Evolutionary conservation across 2,888 invertebrate genomes (phyloP).

Genomic region (Oligia strigilis): DNA sequence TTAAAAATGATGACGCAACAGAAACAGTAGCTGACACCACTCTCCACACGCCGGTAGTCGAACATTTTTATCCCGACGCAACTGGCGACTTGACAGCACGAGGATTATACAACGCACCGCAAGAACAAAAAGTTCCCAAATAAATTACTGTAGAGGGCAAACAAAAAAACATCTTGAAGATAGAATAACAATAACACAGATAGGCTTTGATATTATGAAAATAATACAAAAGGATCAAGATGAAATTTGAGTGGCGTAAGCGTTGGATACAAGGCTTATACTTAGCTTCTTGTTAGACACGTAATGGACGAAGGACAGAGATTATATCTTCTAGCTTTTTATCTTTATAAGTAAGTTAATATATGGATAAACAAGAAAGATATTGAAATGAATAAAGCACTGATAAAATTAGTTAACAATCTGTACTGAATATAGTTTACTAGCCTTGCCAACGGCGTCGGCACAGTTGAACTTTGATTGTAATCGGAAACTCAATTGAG

Average conservation of each 20-base stretch:
- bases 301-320: slow-evolving; percentile 33
- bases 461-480: slow-evolving; percentile 51
- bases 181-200: slow-evolving; percentile 86
- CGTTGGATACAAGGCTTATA: slow-evolving; percentile 44
- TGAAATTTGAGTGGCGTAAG: slow-evolving; percentile 79
- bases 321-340: slow-evolving; percentile 33
- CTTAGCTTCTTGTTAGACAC: slow-evolving; percentile 34
- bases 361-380: slow-evolving; percentile 8
- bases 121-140: slow-evolving; percentile 70
- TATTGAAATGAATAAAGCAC: slow-evolving; percentile 13
- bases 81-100: slow-evolving; percentile 76
- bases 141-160: slow-evolving; percentile 67
- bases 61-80: slow-evolving; percentile 74
- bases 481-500: slow-evolving; percentile 49
- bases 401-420: slow-evolving; percentile 44
- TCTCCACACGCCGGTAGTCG: slow-evolving; percentile 65
- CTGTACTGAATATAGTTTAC: slow-evolving; percentile 22
- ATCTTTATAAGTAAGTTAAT: slow-evolving; percentile 15
- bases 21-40: slow-evolving; percentile 71
- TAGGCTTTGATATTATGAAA: slow-evolving; percentile 75
- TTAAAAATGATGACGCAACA: slow-evolving; percentile 51
- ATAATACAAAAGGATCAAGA: slow-evolving; percentile 76
- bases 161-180: slow-evolving; percentile 78
- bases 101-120: slow-evolving; percentile 73
- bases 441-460: slow-evolving; percentile 36